Base-by-base conservation (phyloP, 2,113 vertebrate genomes). In the Hirundichthys speculiger region DNA sequence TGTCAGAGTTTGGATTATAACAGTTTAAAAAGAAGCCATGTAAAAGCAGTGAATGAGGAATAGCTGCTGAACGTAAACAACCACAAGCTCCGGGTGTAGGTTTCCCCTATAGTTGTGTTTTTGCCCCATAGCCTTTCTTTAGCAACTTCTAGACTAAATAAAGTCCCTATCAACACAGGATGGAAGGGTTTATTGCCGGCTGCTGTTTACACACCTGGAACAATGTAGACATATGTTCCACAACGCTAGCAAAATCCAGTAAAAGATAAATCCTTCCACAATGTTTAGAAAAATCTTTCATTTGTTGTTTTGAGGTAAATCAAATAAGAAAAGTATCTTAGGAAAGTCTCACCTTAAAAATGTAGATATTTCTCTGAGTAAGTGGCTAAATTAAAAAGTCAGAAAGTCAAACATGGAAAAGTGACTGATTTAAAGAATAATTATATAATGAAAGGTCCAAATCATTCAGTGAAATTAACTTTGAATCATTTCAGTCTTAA, bases 81-180 rank as follows among this genome's bases (percentile, higher is more conserved):
- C 21, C 40, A 25, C 21, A 43, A 2, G 51, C 30, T 3, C 47
- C 46, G 34, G 30, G 41, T 45, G 22, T 50, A 69, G 40, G 18
- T 66, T 75, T 59, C 66, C 59, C 22, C 59, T 61, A 19, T 50
- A 69, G 34, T 19, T 40, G 21, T 10, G 25, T 22, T 48, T 18
- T 53, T 63, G 24, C 42, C 25, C 45, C 27, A 21, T 45, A 50
- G 16, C 59, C 57, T 71, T 54, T 39, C 74, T 20, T 66, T 63
- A 11, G 24, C 46, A 75, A 66, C 69, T 42, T 69, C 75, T 45
- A 86, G 71, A 77, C 62, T 82, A 89, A 90, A 88, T 85, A 88
- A 87, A 82, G 73, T 42, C 45, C 48, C 49, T 30, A 64, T 83
- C 65, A 67, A 66, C 69, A 75, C 66, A 85, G 73, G 74, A 76